phyloP scores from a whole-genome alignment of 1,140 invertebrate genomes.

The Drosophila willistoni region DNA sequence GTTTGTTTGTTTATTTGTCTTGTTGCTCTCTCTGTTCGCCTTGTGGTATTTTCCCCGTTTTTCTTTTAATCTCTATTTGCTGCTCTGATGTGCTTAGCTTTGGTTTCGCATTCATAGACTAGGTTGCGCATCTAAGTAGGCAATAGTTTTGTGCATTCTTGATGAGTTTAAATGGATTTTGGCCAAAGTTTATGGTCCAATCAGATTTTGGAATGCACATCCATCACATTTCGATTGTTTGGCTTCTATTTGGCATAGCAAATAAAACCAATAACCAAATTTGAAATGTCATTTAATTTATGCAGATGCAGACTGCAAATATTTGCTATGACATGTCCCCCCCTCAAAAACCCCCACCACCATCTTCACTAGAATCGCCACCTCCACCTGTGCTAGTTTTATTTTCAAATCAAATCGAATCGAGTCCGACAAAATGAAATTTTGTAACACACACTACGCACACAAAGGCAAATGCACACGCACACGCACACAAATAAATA shows the following conservation, averaged over 20 bases:
- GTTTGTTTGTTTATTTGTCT: constrained; percentile 4
- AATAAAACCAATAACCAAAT: constrained; percentile 6
- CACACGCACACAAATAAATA: constrained; percentile 51
- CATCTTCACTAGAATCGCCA: no score
- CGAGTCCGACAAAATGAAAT: constrained; percentile 19
- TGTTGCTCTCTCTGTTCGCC: constrained; percentile 30
- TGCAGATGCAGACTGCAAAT: constrained; percentile 38
- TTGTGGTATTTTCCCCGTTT: constrained; percentile 41
- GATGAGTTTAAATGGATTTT: constrained; percentile 8
- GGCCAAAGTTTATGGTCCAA: not conserved
- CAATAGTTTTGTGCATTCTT: constrained; percentile 33
- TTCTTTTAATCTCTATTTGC: not conserved
- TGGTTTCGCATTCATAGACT: constrained; percentile 51
- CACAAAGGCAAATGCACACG: not conserved
- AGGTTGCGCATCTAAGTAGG: constrained; percentile 34
- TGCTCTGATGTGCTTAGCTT: constrained; percentile 5
- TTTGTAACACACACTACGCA: constrained; percentile 33
- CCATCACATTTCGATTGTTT: not conserved
- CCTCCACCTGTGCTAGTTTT: not conserved
- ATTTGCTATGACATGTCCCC: constrained; percentile 25
- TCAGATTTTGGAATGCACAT: constrained; percentile 2
- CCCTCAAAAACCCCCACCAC: not conserved
- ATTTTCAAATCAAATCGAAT: constrained; percentile 29
- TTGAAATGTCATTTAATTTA: constrained; percentile 42
- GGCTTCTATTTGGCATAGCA: not conserved